phyloP scores from a whole-genome alignment of 2,888 invertebrate genomes.

The Selenia dentaria region DNA sequence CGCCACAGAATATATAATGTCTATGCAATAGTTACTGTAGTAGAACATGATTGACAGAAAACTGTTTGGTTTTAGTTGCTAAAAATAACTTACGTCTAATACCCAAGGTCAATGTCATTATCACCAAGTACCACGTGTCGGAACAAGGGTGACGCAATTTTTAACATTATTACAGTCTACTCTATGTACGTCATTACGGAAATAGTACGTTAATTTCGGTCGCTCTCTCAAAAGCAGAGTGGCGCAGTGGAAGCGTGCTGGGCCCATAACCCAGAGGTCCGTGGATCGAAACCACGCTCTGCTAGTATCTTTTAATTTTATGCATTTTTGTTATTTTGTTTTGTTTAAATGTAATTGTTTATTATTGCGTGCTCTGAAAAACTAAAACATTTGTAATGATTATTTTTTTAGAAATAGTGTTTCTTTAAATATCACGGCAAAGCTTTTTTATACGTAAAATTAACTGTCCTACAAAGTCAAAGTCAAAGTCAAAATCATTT shows the following conservation, averaged over 20 bases:
- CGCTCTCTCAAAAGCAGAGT: constrained; percentile 83
- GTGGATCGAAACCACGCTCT: constrained; percentile 95
- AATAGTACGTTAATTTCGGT: constrained; percentile 47
- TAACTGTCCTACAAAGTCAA: too few relatives aligned
- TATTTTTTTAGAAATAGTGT: too few relatives aligned
- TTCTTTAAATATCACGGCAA: too few relatives aligned
- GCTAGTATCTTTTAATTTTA: constrained; percentile 64
- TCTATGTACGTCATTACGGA: constrained; percentile 18
- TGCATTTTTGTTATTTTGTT: constrained; percentile 30
- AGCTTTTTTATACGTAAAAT: too few relatives aligned
- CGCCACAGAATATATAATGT: too few relatives aligned
- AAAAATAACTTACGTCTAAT: background rate
- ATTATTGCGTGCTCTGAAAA: too few relatives aligned
- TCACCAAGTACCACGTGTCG: background rate
- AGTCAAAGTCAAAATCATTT: too few relatives aligned
- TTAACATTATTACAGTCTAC: constrained; percentile 50
- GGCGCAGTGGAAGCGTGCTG: constrained; percentile 94
- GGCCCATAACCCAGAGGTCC: constrained; percentile 95
- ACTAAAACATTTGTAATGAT: too few relatives aligned
- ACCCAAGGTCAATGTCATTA: background rate
- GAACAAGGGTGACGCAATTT: constrained; percentile 6
- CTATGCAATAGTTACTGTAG: too few relatives aligned
- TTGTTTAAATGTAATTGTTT: too few relatives aligned
- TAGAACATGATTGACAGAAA: too few relatives aligned
- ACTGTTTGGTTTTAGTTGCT: too few relatives aligned